A percentile compares a stretch with the other conserved stretches of the same genome.
These are phyloP conservation scores for Toxostoma redivivum DNA, from an alignment of 2,113 vertebrate species.

Conservation along the genomic window DNA sequence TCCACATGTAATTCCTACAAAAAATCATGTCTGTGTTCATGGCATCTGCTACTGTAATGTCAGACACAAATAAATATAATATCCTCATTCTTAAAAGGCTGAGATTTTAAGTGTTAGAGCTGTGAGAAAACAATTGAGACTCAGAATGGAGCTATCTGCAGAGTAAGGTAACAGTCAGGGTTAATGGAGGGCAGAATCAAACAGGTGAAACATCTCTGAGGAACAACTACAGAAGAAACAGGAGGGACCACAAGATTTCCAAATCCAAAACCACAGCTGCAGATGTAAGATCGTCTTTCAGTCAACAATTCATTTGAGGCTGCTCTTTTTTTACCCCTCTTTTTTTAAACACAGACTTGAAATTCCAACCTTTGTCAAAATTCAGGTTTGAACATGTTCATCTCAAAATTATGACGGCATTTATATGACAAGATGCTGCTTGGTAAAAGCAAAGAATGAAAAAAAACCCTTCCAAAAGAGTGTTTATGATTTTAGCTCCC, in stretches of 20 bases:
- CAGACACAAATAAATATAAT: not conserved
- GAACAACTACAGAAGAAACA: not conserved
- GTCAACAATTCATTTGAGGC: not conserved
- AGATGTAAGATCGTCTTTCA: not conserved
- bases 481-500: not conserved
- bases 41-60: not conserved
- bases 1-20: not conserved
- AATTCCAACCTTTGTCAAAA: not conserved
- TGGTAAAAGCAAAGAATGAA: not conserved
- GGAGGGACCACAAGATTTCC: not conserved
- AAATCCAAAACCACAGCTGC: not conserved
- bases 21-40: not conserved
- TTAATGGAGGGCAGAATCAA: not conserved
- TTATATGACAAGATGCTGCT: not conserved
- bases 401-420: not conserved
- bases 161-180: not conserved
- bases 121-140: not conserved
- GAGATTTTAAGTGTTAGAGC: not conserved
- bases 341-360: not conserved
- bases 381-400: not conserved
- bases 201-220: not conserved
- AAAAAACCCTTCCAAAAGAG: not conserved
- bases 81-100: not conserved
- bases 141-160: not conserved
- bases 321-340: rapidly evolving